Percentiles rank a stretch among this genome's conserved stretches.
phyloP scores from a whole-genome alignment of 1,140 invertebrate genomes.

The Lordiphosa clarofinis region DNA sequence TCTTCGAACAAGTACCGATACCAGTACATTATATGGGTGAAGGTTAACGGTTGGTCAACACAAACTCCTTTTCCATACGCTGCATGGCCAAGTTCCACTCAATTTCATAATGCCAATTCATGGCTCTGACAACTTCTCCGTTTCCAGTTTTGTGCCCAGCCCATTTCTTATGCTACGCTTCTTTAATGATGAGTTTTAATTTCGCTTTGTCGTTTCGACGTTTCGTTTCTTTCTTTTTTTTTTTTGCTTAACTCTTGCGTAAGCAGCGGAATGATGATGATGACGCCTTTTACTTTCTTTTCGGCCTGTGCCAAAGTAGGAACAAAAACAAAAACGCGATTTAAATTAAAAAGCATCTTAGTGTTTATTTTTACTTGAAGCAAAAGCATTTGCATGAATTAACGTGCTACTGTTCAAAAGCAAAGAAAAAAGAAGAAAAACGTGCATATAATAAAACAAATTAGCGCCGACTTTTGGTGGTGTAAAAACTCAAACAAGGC shows the following conservation, averaged over 20 bases:
- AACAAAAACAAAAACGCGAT: slow-evolving; percentile 8
- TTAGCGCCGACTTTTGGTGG: slow-evolving; percentile 10
- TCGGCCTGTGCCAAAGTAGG: slow-evolving; percentile 29
- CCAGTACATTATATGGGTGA: too few species aligned
- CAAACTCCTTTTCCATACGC: too few species aligned
- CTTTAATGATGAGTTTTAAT: slow-evolving; percentile 69
- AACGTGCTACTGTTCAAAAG: slow-evolving; percentile 19
- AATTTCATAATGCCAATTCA: too few species aligned
- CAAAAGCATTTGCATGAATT: slow-evolving; percentile 50
- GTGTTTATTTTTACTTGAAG: slow-evolving; percentile 4
- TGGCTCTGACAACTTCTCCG: slow-evolving; percentile 1
- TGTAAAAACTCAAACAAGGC: slow-evolving; percentile 26
- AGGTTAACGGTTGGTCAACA: too few species aligned
- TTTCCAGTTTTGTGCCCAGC: slow-evolving; percentile 38
- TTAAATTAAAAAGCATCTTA: slow-evolving; percentile 27
- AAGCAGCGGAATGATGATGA: slow-evolving; percentile 43
- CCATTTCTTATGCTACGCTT: slow-evolving; percentile 39
- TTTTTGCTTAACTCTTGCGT: slow-evolving; percentile 49
- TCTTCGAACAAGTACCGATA: too few species aligned
- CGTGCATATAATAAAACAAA: slow-evolving; percentile 20
- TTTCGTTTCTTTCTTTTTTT: slow-evolving; percentile 13
- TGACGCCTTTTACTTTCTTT: slow-evolving; percentile 67
- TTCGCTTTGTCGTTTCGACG: slow-evolving; percentile 33
- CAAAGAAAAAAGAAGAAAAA: slow-evolving; percentile 3
- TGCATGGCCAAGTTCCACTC: too few species aligned